phyloP scores from a whole-genome alignment of 2,797 vertebrate species.

The Huso huso region DNA sequence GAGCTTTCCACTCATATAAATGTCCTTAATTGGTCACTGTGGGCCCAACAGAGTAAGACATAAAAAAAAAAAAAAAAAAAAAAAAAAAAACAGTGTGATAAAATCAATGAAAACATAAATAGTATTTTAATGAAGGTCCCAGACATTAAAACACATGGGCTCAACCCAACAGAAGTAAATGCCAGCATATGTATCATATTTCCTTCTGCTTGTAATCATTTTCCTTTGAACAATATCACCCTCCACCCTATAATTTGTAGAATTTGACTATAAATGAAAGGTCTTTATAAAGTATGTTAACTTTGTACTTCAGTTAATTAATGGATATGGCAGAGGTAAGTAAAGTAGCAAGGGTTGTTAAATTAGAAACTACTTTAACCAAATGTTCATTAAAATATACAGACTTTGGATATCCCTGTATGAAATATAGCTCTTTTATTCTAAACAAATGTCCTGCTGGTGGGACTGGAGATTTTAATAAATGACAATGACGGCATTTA shows the following conservation, averaged over 20 bases:
- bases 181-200: conserved; percentile 23
- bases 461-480: too few species aligned
- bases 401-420: too few species aligned
- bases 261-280: too few species aligned
- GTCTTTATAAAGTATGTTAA: too few species aligned
- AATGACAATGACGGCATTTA: too few species aligned
- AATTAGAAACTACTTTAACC: too few species aligned
- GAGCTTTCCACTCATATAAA: conserved; percentile 44
- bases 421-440: too few species aligned
- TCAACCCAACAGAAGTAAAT: conserved; percentile 20
- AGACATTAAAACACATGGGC: conserved; percentile 28
- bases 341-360: too few species aligned
- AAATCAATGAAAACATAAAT: conserved; percentile 24
- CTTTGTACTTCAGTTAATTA: too few species aligned
- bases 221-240: conserved; percentile 8
- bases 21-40: conserved; percentile 57
- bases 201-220: conserved; percentile 15
- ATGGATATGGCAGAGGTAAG: too few species aligned
- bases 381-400: too few species aligned
- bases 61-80: conserved; percentile 40
- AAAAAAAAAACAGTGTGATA: conserved; percentile 15
- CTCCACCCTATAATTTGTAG: not conserved
- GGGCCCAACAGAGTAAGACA: conserved; percentile 53
- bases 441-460: too few species aligned
- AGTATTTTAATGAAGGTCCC: conserved; percentile 23